Percentiles rank a stretch among this genome's conserved stretches.
phyloP scores from a whole-genome alignment of 2,113 vertebrate species.

The Gallinago undulata region DNA sequence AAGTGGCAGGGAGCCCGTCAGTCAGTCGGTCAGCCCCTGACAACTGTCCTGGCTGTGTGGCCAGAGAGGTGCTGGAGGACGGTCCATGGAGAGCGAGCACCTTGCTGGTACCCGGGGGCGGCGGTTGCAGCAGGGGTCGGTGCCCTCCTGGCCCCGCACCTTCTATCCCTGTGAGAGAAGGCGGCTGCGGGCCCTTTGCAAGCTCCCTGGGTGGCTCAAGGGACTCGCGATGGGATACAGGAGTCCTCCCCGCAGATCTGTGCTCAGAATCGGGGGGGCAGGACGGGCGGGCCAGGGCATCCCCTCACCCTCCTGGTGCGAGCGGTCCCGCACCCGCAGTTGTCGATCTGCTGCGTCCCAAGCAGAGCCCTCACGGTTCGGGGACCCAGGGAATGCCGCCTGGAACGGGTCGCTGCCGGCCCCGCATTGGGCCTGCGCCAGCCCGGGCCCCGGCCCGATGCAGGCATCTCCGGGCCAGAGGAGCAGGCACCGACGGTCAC shows the following conservation, averaged over 20 bases:
- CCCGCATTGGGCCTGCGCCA: no score
- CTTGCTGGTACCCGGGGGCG: neutral
- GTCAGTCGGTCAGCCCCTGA: neutral
- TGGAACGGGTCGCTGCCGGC: neutral
- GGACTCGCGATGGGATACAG: no score
- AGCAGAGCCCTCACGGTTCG: accelerated
- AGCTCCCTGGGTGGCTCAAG: neutral
- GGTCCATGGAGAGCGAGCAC: neutral
- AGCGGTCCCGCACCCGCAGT: neutral
- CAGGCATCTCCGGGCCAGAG: neutral
- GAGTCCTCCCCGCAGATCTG: accelerated
- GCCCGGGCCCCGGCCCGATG: neutral
- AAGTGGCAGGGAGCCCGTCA: neutral
- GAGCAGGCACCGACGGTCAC: accelerated
- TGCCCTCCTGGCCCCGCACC: neutral
- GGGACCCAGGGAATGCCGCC: accelerated
- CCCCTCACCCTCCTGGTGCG: accelerated
- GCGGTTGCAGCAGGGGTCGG: neutral
- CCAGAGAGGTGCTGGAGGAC: neutral
- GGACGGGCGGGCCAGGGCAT: neutral
- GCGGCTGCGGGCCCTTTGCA: neutral
- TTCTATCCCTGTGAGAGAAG: neutral
- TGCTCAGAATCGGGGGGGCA: neutral
- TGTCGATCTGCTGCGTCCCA: accelerated
- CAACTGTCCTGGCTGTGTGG: neutral